These are phyloP conservation scores for Ichneumon xanthorius DNA, from an alignment of 2,888 invertebrate genomes.

Conservation along the genomic window DNA sequence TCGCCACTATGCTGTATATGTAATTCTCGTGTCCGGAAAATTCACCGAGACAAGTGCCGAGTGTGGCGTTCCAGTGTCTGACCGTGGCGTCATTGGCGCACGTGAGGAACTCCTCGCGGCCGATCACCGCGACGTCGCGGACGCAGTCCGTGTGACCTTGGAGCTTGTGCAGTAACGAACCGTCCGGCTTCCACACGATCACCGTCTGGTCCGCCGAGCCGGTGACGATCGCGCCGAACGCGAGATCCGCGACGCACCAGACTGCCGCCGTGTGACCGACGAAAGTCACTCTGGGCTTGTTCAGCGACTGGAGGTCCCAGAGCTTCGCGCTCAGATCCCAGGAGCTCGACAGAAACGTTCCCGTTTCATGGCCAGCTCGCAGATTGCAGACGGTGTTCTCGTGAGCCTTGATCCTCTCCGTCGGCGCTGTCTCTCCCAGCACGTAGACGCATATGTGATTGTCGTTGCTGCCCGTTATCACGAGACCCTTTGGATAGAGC, in stretches of 20 bases:
- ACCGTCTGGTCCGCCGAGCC: slow-evolving; percentile 97
- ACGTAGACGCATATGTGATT: slow-evolving; percentile 92
- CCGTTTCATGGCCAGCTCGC: slow-evolving; percentile 84
- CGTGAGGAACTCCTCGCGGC: slow-evolving; percentile 92
- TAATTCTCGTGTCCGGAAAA: slow-evolving; percentile 95
- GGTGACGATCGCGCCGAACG: slow-evolving; percentile 89
- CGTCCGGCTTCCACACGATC: slow-evolving; percentile 91
- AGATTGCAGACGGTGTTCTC: slow-evolving; percentile 89
- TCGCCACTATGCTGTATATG: slow-evolving; percentile 88
- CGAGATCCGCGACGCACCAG: slow-evolving; percentile 90
- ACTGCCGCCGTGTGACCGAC: slow-evolving; percentile 93
- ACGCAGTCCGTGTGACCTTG: slow-evolving; percentile 97
- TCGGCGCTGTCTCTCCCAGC: slow-evolving; percentile 89
- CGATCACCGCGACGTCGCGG: slow-evolving; percentile 90
- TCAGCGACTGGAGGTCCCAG: slow-evolving; percentile 89
- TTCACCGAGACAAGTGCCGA: slow-evolving; percentile 91
- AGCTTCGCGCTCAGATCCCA: slow-evolving; percentile 96
- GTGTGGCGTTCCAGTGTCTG: slow-evolving; percentile 91
- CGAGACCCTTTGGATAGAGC: slow-evolving; percentile 90
- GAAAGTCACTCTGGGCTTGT: slow-evolving; percentile 86
- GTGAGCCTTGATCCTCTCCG: slow-evolving; percentile 91
- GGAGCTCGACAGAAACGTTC: slow-evolving; percentile 92
- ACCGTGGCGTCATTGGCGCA: slow-evolving; percentile 97
- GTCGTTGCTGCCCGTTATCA: slow-evolving; percentile 96
- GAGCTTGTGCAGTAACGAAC: slow-evolving; percentile 83